Conservation (phyloP, 2,888 invertebrate species). For the Pristionchus entomophagus region DNA sequence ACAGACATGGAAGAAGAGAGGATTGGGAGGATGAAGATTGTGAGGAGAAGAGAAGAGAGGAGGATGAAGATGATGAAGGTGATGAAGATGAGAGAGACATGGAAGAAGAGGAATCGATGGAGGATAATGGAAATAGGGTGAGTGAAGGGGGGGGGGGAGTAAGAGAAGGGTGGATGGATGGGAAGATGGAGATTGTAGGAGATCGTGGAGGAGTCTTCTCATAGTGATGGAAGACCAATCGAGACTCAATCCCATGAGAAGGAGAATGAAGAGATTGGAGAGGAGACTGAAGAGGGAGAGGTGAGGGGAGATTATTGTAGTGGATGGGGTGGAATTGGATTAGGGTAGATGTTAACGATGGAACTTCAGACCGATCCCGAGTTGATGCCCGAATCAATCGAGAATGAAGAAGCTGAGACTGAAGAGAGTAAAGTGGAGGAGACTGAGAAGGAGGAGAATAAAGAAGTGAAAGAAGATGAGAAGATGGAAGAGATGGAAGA, state of each 20-base stretch:
- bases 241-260: not conserved
- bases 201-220: not conserved
- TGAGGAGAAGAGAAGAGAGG: conserved; percentile 1
- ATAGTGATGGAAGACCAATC: not conserved
- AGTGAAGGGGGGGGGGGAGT: not conserved
- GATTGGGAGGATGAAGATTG: conserved; percentile 20
- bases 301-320: not conserved
- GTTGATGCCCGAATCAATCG: not conserved
- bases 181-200: not conserved
- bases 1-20: conserved; percentile 12
- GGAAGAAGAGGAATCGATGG: not conserved
- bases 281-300: conserved; percentile 1
- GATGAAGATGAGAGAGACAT: not conserved
- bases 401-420: not conserved
- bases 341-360: not conserved
- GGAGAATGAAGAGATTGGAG: not conserved
- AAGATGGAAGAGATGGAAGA: not conserved
- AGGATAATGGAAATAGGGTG: not conserved
- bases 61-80: not conserved
- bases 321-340: not conserved
- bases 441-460: not conserved
- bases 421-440: conserved; percentile 5
- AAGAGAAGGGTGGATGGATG: not conserved
- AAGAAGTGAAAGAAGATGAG: conserved; percentile 30
- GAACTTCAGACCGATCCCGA: not conserved